Percentiles rank a stretch among this genome's conserved stretches.
Evolutionary conservation across 2,888 invertebrate genomes (phyloP).

Genomic region (Candidula unifasciata): DNA sequence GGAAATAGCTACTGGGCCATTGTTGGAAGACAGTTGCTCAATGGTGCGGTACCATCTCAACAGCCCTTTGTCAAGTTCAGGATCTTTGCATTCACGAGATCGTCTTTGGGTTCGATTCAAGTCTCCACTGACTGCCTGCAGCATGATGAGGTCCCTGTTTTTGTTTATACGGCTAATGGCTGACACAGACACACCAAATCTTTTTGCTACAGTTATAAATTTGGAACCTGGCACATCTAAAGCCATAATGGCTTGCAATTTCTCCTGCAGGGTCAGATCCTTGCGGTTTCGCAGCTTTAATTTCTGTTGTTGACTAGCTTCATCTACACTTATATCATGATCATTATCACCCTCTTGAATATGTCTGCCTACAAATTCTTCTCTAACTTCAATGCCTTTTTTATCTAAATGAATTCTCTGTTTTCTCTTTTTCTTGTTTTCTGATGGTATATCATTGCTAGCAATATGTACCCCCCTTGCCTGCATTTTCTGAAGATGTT

Average conservation of each 20-base stretch:
- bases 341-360: background rate
- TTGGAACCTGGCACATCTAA: constrained; percentile 35
- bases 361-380: constrained; percentile 22
- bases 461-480: background rate
- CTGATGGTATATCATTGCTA: background rate
- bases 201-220: constrained; percentile 23
- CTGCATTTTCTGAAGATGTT: constrained; percentile 16
- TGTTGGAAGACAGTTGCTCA: constrained; percentile 2
- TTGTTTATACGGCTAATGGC: constrained; percentile 45
- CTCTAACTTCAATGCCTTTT: background rate
- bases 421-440: background rate
- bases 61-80: constrained; percentile 37
- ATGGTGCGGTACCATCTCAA: constrained; percentile 39
- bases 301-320: background rate
- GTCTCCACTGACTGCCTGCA: constrained; percentile 40
- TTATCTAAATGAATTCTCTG: background rate
- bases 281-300: constrained; percentile 24
- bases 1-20: constrained; percentile 14
- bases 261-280: constrained; percentile 47
- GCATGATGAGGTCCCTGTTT: constrained; percentile 40
- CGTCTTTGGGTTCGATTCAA: background rate
- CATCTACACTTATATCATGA: background rate
- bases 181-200: constrained; percentile 45
- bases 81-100: constrained; percentile 43
- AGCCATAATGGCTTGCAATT: constrained; percentile 29